Evolutionary conservation across 2,888 invertebrate species (phyloP), one percentile per base, ranked within the genome.

Genomic region (Ormyrus thymus): DNA sequence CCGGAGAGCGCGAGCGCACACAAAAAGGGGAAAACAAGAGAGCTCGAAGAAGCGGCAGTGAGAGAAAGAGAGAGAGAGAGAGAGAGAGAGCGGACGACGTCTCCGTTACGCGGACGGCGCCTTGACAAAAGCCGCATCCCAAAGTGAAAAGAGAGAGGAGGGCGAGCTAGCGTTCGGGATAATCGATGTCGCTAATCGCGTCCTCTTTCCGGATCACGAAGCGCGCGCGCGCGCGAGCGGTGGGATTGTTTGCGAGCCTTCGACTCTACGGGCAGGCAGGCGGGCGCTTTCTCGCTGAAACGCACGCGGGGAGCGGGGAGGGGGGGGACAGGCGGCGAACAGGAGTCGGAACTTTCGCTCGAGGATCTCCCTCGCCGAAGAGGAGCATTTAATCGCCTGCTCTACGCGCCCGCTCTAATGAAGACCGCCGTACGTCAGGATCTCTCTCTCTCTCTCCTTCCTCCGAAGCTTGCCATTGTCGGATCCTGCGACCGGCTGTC

Each of bases 321-420:
- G 48, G 43, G 45, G 51, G 70, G 29, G 7, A n/a, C n/a, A n/a
- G 6, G 11, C 65, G 65, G 55, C 43, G 43, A 43, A 48, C 46
- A 58, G 58, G 76, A 62, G 72, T 55, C 48, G 61, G 11, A 69
- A 76, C 46, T 69, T 76, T 76, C 68, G 29, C 48, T n/a, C 58
- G 15, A 10, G 48, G 46, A 45, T 51, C 65, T 51, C 65, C 29
- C 50, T 11, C 9, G 58, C 50, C 8, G n/a, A 48, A 53, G 78
- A 69, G 51, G 13, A 64, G 73, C 73, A 68, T 74, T 73, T 69
- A 74, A 78, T 78, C 78, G 72, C 53, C 45, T 10, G 64, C 58
- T 56, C 66, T 55, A 51, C 70, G 62, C 59, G 61, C 76, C 53
- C 76, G 72, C 84, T 85, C 86, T 87, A 87, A 87, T 87, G 87